Evolutionary conservation across 2,797 vertebrate species (phyloP).

Genomic region (Masticophis lateralis): DNA sequence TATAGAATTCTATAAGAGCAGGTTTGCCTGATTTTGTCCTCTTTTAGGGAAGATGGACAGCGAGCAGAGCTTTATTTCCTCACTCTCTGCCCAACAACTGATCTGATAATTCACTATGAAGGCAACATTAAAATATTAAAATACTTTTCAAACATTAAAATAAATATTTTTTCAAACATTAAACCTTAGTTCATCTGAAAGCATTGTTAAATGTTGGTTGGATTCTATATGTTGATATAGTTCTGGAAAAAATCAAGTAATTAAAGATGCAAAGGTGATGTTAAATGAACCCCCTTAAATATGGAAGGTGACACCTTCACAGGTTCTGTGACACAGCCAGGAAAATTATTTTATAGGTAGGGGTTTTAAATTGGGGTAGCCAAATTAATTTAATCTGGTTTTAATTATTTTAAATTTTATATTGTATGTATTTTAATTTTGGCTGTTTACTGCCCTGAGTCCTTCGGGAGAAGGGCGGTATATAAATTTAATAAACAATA

Average conservation of each 20-base stretch:
- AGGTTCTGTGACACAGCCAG: not conserved
- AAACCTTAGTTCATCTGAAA: not conserved
- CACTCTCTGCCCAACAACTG: not conserved
- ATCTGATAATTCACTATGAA: not conserved
- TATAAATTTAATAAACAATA: too few species aligned
- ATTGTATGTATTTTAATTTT: too few species aligned
- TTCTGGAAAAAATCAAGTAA: not conserved
- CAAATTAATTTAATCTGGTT: too few species aligned
- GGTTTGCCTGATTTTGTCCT: not conserved
- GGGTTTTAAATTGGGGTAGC: too few species aligned
- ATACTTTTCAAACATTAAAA: not conserved
- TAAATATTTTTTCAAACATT: not conserved
- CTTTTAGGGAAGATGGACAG: not conserved
- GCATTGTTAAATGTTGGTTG: not conserved
- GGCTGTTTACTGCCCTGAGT: too few species aligned
- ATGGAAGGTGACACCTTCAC: not conserved
- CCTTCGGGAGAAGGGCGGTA: too few species aligned
- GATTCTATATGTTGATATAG: not conserved
- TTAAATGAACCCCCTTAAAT: not conserved
- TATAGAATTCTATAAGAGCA: not conserved
- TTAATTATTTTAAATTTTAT: too few species aligned
- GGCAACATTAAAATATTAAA: not conserved
- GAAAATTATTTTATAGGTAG: not conserved
- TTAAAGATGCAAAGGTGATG: not conserved
- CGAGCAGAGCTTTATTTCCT: not conserved